phyloP scores from a whole-genome alignment of 2,888 invertebrate species.

The Axea sp. region DNA sequence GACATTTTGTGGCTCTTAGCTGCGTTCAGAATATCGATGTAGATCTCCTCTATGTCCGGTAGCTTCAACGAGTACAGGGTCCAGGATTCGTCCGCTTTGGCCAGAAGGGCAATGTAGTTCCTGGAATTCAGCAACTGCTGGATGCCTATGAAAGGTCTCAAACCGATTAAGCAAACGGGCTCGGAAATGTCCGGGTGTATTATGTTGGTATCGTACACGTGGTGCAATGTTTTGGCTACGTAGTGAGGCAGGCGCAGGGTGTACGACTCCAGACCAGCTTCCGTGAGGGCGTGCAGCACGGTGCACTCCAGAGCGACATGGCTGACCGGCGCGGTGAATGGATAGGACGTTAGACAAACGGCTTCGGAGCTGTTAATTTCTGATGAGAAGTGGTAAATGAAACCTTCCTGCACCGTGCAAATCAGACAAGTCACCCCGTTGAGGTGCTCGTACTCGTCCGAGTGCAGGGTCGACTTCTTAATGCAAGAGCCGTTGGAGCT shows the following conservation, averaged over 20 bases:
- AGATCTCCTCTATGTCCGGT: conserved; percentile 84
- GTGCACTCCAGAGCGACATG: conserved; percentile 85
- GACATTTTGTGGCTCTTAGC: conserved; percentile 83
- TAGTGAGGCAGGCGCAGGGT: conserved; percentile 83
- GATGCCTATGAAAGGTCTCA: conserved; percentile 85
- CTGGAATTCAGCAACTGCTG: conserved; percentile 80
- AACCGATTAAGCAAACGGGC: conserved; percentile 84
- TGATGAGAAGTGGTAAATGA: conserved; percentile 84
- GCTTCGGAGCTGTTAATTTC: conserved; percentile 65
- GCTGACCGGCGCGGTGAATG: conserved; percentile 86
- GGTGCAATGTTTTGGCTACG: conserved; percentile 80
- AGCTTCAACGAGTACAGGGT: conserved; percentile 87
- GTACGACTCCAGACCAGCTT: conserved; percentile 88
- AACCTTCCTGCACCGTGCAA: conserved; percentile 85
- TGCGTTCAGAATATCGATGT: conserved; percentile 85
- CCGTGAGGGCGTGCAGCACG: conserved; percentile 87
- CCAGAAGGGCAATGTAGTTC: conserved; percentile 81
- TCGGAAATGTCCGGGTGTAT: conserved; percentile 82
- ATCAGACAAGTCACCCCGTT: conserved; percentile 84
- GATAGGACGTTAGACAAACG: conserved; percentile 80
- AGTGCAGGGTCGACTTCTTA: conserved; percentile 80
- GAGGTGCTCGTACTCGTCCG: conserved; percentile 81
- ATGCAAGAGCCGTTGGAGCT: conserved; percentile 68
- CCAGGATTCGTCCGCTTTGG: conserved; percentile 84
- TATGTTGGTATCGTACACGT: conserved; percentile 79